Base-by-base conservation (phyloP, 53 echinoderm and acorn worm species). In the Paracentrotus lividus region DNA sequence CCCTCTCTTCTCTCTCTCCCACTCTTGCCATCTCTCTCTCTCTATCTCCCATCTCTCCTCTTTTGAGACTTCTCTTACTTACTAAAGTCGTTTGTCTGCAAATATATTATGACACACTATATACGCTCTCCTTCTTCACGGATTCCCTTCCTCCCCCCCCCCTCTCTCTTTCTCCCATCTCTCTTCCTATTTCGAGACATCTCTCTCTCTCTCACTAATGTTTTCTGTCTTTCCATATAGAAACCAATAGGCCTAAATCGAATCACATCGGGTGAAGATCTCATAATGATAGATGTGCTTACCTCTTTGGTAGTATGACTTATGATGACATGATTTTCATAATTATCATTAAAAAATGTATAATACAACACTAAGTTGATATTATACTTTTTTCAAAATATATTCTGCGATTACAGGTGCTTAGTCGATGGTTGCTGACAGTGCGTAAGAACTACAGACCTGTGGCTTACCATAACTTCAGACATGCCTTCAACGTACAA, bases 401-500 rank as follows among this genome's bases (percentile, higher is more conserved):
- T 29, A 27, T 9, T 64, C 64, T 6, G 12, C 40, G 40, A 45
- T 51, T 68, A 47, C 94, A 98, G 99, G 96, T 96, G 27, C 95
- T 98, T 94, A 95, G 96, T 54, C 92, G 99, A 49, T 98, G 96
- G 93, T 86, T 98, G 60, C 84, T 98, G 60, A 98, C 99, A 0
- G 97, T 98, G 2, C 88, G 97, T 20, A 98, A 97, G 93, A 98
- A 98, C 61, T 98, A 98, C 93, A 95, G 99, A 33, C 96, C 97
- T 7, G 99, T 98, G 53, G 96, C 99, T 1, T 98, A 98, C 93
- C 99, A 98, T 88, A 98, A 98, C 93, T 98, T 97, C 95, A 94
- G 99, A 61, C 99, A 98, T 31, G 99, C 99, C 88, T 98, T 98
- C 95, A 98, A 98, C 54, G 99, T 98, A 3, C 97, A 97, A 86